Conservation (phyloP, 2,888 invertebrate genomes). For the Vandiemenella viatica region DNA sequence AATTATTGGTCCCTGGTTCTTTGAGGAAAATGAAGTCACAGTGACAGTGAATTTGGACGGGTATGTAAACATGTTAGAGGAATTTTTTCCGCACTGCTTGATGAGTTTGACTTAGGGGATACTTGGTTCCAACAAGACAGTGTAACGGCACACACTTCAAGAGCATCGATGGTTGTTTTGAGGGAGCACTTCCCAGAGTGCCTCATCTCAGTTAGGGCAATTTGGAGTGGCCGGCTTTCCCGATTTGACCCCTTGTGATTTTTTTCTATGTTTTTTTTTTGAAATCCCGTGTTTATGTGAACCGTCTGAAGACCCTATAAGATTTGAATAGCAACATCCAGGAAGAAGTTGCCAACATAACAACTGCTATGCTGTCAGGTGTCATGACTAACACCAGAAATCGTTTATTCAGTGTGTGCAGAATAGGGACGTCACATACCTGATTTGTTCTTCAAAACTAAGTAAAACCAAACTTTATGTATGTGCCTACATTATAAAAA, state of each 20-base stretch:
- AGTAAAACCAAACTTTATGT: conserved; percentile 26
- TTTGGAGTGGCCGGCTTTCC: conserved; percentile 9
- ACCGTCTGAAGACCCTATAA: conserved; percentile 18
- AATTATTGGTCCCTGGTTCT: conserved; percentile 19
- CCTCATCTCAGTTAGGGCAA: conserved; percentile 10
- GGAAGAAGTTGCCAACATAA: conserved; percentile 17
- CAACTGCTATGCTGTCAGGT: conserved; percentile 14
- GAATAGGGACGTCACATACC: conserved; percentile 15
- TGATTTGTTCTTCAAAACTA: conserved; percentile 19
- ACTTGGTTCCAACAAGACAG: conserved; percentile 11
- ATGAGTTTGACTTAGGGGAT: conserved; percentile 6
- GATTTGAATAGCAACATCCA: conserved; percentile 19
- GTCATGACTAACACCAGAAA: conserved; percentile 16
- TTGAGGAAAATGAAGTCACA: conserved; percentile 20
- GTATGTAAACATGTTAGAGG: conserved; percentile 18
- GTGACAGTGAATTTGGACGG: conserved; percentile 21
- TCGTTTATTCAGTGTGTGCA: conserved; percentile 16
- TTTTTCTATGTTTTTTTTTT: conserved; percentile 12
- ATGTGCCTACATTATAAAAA: conserved; percentile 7
- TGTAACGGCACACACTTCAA: conserved; percentile 11
- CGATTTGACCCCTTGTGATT: conserved; percentile 11
- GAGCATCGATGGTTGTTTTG: conserved; percentile 6
- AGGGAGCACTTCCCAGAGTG: conserved; percentile 5
- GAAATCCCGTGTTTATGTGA: conserved; percentile 16
- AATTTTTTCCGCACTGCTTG: conserved; percentile 1